phyloP scores from a whole-genome alignment of 2,797 vertebrate genomes.

The Anolis apletophallus region DNA sequence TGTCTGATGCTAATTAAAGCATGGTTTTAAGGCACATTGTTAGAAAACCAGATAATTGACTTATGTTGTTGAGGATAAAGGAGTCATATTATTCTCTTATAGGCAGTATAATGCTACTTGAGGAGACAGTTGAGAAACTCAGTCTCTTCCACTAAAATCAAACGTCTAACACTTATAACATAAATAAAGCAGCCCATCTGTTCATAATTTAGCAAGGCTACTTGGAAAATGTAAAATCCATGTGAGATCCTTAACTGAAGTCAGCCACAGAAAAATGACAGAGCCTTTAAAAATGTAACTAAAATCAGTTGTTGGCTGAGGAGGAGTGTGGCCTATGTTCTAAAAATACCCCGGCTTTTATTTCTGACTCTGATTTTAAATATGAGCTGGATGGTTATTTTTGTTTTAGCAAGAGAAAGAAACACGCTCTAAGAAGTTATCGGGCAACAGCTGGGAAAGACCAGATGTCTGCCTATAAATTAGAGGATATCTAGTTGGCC shows the following conservation, averaged over 20 bases:
- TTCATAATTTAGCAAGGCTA: slow-evolving; percentile 55
- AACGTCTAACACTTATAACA: slow-evolving; percentile 48
- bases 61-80: slow-evolving; percentile 23
- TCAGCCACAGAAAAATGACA: slow-evolving; percentile 53
- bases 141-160: slow-evolving; percentile 53
- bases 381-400: slow-evolving; percentile 41
- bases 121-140: slow-evolving; percentile 57
- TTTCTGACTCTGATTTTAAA: slow-evolving; percentile 55
- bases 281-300: slow-evolving; percentile 57
- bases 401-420: slow-evolving; percentile 43
- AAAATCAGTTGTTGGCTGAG: slow-evolving; percentile 59
- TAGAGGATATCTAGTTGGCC: slow-evolving; percentile 20
- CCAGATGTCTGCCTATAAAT: background rate
- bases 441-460: slow-evolving; percentile 29
- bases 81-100: too few species aligned
- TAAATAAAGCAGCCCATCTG: slow-evolving; percentile 65
- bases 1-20: slow-evolving; percentile 29
- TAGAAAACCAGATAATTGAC: slow-evolving; percentile 67
- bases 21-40: slow-evolving; percentile 46
- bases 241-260: slow-evolving; percentile 45
- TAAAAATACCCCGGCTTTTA: slow-evolving; percentile 63
- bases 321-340: slow-evolving; percentile 57
- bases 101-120: slow-evolving; percentile 15
- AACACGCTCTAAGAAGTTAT: slow-evolving; percentile 30
- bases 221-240: slow-evolving; percentile 44